phyloP scores from a whole-genome alignment of 92 coral and sea anemone species.

The Epizoanthus illoricatus region DNA sequence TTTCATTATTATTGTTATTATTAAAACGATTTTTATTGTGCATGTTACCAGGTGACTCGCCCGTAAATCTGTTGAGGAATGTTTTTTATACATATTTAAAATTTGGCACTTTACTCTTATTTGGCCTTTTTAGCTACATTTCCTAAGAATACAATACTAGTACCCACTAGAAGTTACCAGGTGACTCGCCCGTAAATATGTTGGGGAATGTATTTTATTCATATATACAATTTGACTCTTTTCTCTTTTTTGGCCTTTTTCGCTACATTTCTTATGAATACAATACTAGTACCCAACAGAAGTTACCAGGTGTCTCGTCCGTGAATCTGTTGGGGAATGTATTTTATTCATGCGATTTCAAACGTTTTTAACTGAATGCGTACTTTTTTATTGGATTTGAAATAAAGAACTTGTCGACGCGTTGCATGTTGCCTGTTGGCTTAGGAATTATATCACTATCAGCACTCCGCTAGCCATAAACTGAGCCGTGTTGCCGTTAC shows the following conservation, averaged over 20 bases:
- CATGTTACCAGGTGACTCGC: background rate
- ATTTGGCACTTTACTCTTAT: background rate
- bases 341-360: background rate
- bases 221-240: background rate
- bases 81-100: background rate
- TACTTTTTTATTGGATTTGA: no score
- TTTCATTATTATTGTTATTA: no score
- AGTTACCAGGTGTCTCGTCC: background rate
- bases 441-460: no score
- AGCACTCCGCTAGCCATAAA: no score
- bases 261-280: background rate
- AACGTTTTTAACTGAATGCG: background rate
- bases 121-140: background rate
- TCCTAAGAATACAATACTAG: background rate
- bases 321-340: background rate
- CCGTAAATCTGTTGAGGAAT: background rate
- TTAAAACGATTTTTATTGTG: no score
- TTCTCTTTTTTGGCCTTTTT: background rate
- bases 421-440: no score
- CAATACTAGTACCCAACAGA: background rate
- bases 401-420: background rate
- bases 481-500: no score
- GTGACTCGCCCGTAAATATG: background rate
- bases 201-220: constrained; percentile 2
- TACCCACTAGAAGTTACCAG: background rate